Base-by-base conservation (phyloP, 1,140 invertebrate species). In the Tetragnatha versicolor region DNA sequence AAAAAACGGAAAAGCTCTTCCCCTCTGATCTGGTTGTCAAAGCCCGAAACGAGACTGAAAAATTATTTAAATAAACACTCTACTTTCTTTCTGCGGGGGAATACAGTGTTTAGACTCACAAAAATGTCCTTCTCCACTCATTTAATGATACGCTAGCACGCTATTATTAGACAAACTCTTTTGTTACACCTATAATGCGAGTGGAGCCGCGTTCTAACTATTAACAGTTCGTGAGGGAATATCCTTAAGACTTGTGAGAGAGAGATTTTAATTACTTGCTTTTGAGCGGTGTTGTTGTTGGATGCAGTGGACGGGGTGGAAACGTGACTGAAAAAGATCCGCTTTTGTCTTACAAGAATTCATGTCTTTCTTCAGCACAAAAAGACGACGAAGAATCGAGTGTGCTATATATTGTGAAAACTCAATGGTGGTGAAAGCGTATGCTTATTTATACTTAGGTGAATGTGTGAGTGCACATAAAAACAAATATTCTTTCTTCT, bases 231-330 rank as follows among this genome's bases (percentile, higher is more conserved):
- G 27, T 33, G 49, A 20, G 47, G n/a, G 31, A 53, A 53, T 27
- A 49, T 53, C 27, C 25, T 22, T 35, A 53, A 68, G 63, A 47
- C 17, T 49, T 22, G 31, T 17, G 66, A n/a, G n/a, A n/a, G n/a
- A n/a, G n/a, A n/a, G 31, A 53, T 69, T 69, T 69, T 69, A 69
- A 69, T 69, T 69, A 69, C 66, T 69, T 33, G 4, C n/a, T 29
- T 42, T 7, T 7, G 39, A 17, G 17, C 7, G 17, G 7, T 42
- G 7, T 42, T 42, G 7, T 9, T 42, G 39, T 42, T 7, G 39
- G 17, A 42, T 9, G 17, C 7, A 42, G 39, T 9, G 17, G 17
- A 42, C 17, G 39, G 17, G 39, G 7, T 42, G 17, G 7, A 42
- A 42, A 17, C 39, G 39, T 42, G 17, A 10, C 42, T n/a, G 39